Base-by-base conservation (phyloP, 2,888 invertebrate species). In the Zonitis immaculata region DNA sequence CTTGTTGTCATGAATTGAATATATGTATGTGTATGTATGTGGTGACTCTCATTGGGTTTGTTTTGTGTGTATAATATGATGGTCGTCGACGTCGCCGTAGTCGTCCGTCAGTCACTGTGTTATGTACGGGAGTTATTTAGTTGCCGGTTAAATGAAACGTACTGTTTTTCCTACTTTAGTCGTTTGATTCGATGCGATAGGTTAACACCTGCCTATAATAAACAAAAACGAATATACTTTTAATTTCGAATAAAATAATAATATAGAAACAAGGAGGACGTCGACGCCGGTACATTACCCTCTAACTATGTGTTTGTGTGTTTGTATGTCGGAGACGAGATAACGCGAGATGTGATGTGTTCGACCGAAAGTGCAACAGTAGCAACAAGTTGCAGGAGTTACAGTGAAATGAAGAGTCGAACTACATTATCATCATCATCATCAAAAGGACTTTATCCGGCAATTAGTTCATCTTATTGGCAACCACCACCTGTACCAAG, bases 391-490 rank as follows among this genome's bases (percentile, higher is more conserved):
- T 44, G 44, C 28, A 35, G 35, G 35, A 44, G 44, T 44, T 44
- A 44, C 18, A 44, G 62, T 62, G 66, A 66, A 63, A 75, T 75
- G 75, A 76, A 74, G 69, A 75, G 73, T 64, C 68, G 75, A 58
- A 62, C 70, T 51, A 32, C 28, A 4, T n/a, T n/a, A 30, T n/a
- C 28, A 28, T 28, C 28, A 28, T 56, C 64, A 26, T 52, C 43
- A 44, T 48, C 59, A 43, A 66, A 64, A 47, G 67, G 65, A 57
- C 56, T 62, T 63, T 90, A 90, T 80, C 89, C 89, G 74, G 82
- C 89, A 68, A 89, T 89, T 80, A 87, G 86, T 77, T 84, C 88
- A 75, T 87, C 89, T 73, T 89, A 90, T 78, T 90, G 89, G 89
- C 84, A 89, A 71, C 88, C 89, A 63, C 86, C 89, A 70, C 83